These are phyloP conservation scores for Charina bottae DNA, from an alignment of 2,113 vertebrate genomes.

Conservation along the genomic window DNA sequence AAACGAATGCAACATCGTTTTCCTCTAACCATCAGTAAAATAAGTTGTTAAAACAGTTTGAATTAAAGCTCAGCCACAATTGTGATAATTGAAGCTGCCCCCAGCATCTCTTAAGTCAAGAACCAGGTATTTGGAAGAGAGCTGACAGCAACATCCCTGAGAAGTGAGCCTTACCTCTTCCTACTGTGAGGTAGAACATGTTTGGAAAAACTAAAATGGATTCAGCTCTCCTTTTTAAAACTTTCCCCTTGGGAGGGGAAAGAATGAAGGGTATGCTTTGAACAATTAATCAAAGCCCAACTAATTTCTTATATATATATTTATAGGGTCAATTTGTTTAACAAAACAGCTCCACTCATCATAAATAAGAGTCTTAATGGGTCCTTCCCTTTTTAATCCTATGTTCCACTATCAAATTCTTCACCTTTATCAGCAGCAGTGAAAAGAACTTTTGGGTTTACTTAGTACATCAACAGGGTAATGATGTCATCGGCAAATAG, in stretches of 20 bases:
- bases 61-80: conserved; percentile 45
- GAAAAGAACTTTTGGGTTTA: conserved; percentile 33
- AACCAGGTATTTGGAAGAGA: conserved; percentile 41
- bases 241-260: not conserved
- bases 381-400: not conserved
- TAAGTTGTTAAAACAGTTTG: not conserved
- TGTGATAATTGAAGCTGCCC: conserved; percentile 37
- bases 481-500: conserved; percentile 18
- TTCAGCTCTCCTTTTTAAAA: too few relatives aligned
- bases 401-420: conserved; percentile 9
- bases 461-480: conserved; percentile 18
- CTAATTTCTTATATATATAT: not conserved
- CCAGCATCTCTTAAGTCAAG: conserved; percentile 35
- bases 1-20: conserved; percentile 24
- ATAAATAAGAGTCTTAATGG: not conserved
- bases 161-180: too few relatives aligned
- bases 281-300: not conserved
- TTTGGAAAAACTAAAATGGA: too few relatives aligned
- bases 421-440: not conserved
- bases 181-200: too few relatives aligned
- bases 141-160: conserved; percentile 45
- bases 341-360: not conserved
- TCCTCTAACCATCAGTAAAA: conserved; percentile 18
- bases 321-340: not conserved
- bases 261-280: accelerated